Base-by-base conservation (phyloP, 2,888 invertebrate genomes). In the Xanthia togata region DNA sequence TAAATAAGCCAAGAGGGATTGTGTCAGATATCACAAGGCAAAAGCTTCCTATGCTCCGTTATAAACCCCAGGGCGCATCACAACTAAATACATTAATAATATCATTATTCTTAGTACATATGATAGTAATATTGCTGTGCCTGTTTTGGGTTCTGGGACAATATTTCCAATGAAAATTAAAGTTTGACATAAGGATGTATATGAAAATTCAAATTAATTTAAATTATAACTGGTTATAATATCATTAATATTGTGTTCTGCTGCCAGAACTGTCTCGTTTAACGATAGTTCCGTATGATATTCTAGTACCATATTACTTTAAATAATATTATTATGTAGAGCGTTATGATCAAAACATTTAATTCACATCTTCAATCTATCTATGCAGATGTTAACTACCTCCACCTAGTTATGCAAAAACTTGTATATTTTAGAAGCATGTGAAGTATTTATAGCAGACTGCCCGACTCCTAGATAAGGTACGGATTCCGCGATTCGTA, bases 201-300 rank as follows among this genome's bases (percentile, higher is more conserved):
- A 57, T 65, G 14, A 73, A 55, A 59, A 55, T 69, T 17, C 12
- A 47, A 57, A 47, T 50, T 31, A 11, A 41, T 70, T 35, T 63
- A 14, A 65, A 38, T 38, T 20, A n/a, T 68, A 59, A 44, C 60
- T 31, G 23, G 67, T 78, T 57, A 72, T 68, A 71, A 63, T 68
- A 55, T 72, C 31, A 68, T 68, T 55, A 65, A 82, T 82, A 67
- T 35, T 35, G 26, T 38, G 47, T 67, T 44, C 59, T 47, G 26
- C 53, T 73, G 68, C 55, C 63, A 79, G 59, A 73, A 53, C 47
- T 72, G 68, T 60, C 47, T 60, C 23, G 31, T 35, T 78, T 63
- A 60, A 53, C 53, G 59, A 64, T 20, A 69, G 64, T 83, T 68
- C 71, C 72, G 53, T 68, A 47, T 41, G n/a, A 68, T 17, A 55